Base-by-base conservation (phyloP, 1,140 invertebrate genomes). In the Neoseiulus cucumeris region DNA sequence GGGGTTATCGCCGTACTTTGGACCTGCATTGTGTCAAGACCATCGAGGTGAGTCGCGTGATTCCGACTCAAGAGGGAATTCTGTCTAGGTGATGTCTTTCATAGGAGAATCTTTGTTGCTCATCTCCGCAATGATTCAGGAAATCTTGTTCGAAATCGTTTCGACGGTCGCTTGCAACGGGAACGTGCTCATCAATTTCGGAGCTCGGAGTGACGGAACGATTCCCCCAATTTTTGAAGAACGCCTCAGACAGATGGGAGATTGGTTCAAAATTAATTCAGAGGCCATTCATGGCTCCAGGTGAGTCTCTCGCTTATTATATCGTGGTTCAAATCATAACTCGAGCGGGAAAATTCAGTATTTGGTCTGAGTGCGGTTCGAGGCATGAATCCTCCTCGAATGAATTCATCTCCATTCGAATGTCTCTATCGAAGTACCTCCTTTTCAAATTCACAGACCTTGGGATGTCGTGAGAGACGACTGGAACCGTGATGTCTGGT, bases 381-480 rank as follows among this genome's bases (percentile, higher is more conserved):
- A n/a, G n/a, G n/a, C n/a, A n/a, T n/a, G n/a, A n/a, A n/a, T n/a
- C n/a, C n/a, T n/a, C n/a, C n/a, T n/a, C n/a, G n/a, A n/a, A n/a
- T n/a, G n/a, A n/a, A n/a, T n/a, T n/a, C n/a, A n/a, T n/a, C n/a
- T n/a, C n/a, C n/a, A n/a, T n/a, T n/a, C n/a, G n/a, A n/a, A n/a
- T n/a, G n/a, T n/a, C n/a, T n/a, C n/a, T n/a, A n/a, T n/a, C n/a
- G n/a, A n/a, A n/a, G n/a, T n/a, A n/a, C n/a, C n/a, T 39, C 9
- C 4, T 39, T 39, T 9, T 9, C 33, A 4, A 39, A 4, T 9
- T 39, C 9, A 4, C 33, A 28, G 45, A 47, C 45, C 45, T 7
- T 47, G 45, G 45, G 7, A 5, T 18, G 75, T 79, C 70, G 90
- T 91, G 75, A 92, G 92, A 72, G 91, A 95, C 72, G 85, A 85